Conservation (phyloP, 2,113 vertebrate genomes). For the Leucosticte australis region DNA sequence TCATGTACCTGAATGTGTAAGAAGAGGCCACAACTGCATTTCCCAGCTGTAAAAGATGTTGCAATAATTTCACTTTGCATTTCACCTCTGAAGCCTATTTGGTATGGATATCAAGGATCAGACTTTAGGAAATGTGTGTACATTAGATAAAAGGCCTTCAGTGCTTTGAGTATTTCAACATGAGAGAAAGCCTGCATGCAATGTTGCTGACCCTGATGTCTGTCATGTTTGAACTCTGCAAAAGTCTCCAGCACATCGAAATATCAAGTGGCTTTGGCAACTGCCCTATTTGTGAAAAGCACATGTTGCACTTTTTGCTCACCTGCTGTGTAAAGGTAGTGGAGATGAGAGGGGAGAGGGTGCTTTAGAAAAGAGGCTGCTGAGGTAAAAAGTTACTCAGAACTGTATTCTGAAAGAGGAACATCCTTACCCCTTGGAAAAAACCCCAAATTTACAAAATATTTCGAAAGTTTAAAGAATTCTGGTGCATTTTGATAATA, state of each 20-base stretch:
- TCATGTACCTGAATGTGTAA: not conserved
- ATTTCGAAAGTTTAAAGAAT: not conserved
- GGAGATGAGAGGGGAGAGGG: not conserved
- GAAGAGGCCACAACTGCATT: not conserved
- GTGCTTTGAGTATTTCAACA: not conserved
- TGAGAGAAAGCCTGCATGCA: not conserved
- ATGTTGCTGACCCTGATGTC: not conserved
- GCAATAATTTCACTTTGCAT: not conserved
- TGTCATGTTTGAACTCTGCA: not conserved
- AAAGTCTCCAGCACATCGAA: not conserved
- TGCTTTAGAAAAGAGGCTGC: not conserved
- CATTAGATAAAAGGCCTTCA: not conserved
- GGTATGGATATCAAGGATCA: not conserved
- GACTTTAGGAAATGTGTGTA: not conserved
- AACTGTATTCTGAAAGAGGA: not conserved
- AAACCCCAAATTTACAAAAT: fast-evolving
- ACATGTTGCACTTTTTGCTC: not conserved
- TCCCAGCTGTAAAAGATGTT: not conserved
- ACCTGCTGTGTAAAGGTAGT: not conserved
- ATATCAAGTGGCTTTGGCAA: not conserved
- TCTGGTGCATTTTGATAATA: not conserved
- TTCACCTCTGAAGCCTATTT: not conserved
- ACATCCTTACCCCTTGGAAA: not conserved
- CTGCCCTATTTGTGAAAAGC: not conserved
- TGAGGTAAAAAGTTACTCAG: not conserved